Percentiles rank a stretch among this genome's conserved stretches.
phyloP scores from a whole-genome alignment of 2,113 vertebrate species.

The Gobiocypris rarus region DNA sequence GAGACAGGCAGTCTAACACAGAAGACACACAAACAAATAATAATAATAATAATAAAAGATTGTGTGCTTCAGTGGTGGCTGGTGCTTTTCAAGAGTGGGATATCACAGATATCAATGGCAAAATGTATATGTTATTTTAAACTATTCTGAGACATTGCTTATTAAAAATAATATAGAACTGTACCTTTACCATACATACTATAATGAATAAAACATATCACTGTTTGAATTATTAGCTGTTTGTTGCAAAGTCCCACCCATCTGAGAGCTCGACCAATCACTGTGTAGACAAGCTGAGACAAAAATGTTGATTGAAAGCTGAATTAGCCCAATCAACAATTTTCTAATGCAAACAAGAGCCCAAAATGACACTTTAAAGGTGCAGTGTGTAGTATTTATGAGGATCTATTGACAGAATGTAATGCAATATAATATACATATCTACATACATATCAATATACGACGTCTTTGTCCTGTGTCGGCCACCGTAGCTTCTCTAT shows the following conservation, averaged over 20 bases:
- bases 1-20: slow-evolving; percentile 60
- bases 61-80: neutral
- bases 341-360: neutral
- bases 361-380: neutral
- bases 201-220: neutral
- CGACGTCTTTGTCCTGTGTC: too few relatives aligned
- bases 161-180: neutral
- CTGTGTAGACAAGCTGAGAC: neutral
- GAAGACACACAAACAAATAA: slow-evolving; percentile 49
- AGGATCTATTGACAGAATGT: too few relatives aligned
- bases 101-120: neutral
- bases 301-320: neutral
- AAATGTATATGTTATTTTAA: neutral
- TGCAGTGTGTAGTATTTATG: too few relatives aligned
- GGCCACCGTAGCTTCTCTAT: too few relatives aligned
- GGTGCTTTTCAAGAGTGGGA: neutral
- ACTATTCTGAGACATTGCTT: neutral
- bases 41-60: neutral
- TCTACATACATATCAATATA: too few relatives aligned
- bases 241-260: neutral
- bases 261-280: neutral
- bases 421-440: too few relatives aligned
- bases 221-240: neutral
- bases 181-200: too few relatives aligned
- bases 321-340: neutral